Evolutionary conservation across 2,888 invertebrate genomes (phyloP), one percentile per base, ranked within the genome.

Genomic region (Drosophila cracens): DNA sequence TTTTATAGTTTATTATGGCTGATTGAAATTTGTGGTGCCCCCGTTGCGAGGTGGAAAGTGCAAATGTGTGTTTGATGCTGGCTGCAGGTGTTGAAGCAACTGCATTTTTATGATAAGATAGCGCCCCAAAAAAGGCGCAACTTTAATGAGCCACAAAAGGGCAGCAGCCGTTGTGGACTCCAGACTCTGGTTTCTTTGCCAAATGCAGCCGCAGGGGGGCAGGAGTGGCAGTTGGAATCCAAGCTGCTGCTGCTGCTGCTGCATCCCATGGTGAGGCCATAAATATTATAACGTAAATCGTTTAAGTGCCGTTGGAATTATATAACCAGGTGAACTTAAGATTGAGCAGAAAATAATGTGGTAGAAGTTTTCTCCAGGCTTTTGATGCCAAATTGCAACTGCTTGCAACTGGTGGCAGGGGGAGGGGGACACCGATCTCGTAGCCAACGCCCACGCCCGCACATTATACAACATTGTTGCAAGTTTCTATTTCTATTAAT

Each of bases 51-150:
- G 77, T 71, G 71, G 87, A 70, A 81, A 85, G 85, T 89, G 85
- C 84, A 87, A 85, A 85, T 85, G 84, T 87, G 74, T 85, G 87
- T 89, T 87, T 85, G 87, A 79, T 75, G 84, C 74, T 29, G 59
- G 60, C 81, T 68, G 85, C 85, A 85, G 85, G 85, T 85, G 85
- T 85, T 81, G 87, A 83, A 77, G 84, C 81, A 86, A 85, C 84
- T 83, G 89, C 87, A 87, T 89, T 85, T 83, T 85, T 89, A 85
- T 81, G 85, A 85, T 85, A 85, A 85, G 85, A 85, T 88, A 89
- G 79, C 89, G 79, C 84, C 83, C 84, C 71, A 70, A 80, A 78
- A 75, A 79, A 71, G 81, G 79, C 79, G 73, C 61, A 83, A 74
- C 65, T 83, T 85, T 85, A 85, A 85, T 85, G 89, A 85, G 89